Conservation (phyloP, 2,113 vertebrate genomes). For the Sisor rabdophorus region DNA sequence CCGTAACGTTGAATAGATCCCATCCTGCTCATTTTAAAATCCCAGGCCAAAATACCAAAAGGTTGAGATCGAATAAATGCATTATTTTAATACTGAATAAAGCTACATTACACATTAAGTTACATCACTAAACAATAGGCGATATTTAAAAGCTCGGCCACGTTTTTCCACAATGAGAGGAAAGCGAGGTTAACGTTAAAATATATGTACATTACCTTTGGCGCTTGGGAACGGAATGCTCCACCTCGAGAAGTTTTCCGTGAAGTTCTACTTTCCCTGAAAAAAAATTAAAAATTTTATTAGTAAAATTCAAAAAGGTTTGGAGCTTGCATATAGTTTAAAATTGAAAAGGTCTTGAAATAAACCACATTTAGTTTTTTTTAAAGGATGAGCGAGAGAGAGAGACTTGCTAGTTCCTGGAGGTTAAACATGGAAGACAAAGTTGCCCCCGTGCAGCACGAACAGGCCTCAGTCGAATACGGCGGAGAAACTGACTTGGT, state of each 20-base stretch:
- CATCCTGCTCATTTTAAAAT: background rate
- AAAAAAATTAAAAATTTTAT: background rate
- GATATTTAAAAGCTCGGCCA: background rate
- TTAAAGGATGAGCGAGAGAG: background rate
- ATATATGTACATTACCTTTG: slow-evolving; percentile 76
- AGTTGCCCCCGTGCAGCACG: slow-evolving; percentile 36
- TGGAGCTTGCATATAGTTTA: background rate
- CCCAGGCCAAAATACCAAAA: background rate
- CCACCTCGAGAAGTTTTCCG: slow-evolving; percentile 94
- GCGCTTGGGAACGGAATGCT: slow-evolving; percentile 94
- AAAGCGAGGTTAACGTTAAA: background rate
- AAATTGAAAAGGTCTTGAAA: background rate
- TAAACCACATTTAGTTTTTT: background rate
- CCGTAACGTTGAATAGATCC: background rate
- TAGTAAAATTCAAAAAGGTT: background rate
- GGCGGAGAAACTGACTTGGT: background rate
- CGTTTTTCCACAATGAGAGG: slow-evolving; percentile 4
- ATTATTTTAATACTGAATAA: background rate
- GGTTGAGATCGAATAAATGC: background rate
- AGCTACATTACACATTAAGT: no score
- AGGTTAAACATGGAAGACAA: slow-evolving; percentile 49
- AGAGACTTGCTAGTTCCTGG: slow-evolving; percentile 10
- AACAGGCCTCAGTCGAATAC: slow-evolving; percentile 38
- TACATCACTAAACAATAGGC: background rate
- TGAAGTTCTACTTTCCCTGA: slow-evolving; percentile 97